Percentiles rank a stretch among this genome's conserved stretches.
Conservation (phyloP, 2,113 vertebrate genomes). For the Calidris pugnax region DNA sequence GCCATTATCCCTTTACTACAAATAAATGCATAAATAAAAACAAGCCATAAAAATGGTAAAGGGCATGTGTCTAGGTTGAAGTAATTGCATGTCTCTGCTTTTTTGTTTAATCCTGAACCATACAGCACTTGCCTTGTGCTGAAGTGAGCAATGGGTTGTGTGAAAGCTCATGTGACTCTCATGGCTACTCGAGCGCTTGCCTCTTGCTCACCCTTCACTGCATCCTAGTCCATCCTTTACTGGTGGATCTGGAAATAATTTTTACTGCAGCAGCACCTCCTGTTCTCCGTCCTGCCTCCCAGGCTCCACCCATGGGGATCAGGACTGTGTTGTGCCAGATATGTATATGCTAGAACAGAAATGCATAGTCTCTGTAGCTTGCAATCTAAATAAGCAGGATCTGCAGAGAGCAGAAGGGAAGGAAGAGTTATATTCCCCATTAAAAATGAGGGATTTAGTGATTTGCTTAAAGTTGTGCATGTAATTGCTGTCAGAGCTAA, state of each 20-base stretch:
- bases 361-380: neutral
- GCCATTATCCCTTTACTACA: conserved; percentile 9
- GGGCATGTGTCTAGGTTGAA: neutral
- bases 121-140: neutral
- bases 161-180: neutral
- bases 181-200: neutral
- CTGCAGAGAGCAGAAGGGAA: neutral
- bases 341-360: neutral
- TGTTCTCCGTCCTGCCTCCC: neutral
- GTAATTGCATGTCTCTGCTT: conserved; percentile 33
- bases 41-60: conserved; percentile 25
- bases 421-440: neutral
- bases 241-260: neutral
- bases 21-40: conserved; percentile 51
- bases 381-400: neutral
- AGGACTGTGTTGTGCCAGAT: neutral
- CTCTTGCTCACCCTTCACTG: neutral
- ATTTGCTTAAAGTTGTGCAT: neutral
- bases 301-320: neutral
- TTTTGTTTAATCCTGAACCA: conserved; percentile 46
- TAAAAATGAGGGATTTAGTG: neutral
- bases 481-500: neutral
- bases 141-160: neutral
- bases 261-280: neutral
- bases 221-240: neutral